Evolutionary conservation across 2,888 invertebrate species (phyloP).

Genomic region (Melinaea marsaeus): DNA sequence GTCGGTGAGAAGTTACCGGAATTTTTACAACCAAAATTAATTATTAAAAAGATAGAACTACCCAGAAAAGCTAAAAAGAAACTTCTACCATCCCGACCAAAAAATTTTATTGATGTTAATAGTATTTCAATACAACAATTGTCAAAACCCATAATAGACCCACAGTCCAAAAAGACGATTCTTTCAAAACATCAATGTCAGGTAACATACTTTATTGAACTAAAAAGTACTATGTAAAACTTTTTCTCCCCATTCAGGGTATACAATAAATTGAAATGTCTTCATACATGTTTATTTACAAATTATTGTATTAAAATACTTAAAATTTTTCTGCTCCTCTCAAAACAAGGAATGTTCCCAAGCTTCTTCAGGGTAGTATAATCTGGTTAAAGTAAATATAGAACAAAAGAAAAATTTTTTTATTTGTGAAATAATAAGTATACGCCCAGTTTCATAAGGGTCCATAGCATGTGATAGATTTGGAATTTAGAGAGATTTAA

Average conservation of each 20-base stretch:
- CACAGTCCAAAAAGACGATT: conserved; percentile 53
- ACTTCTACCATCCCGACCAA: neutral
- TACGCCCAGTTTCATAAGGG: too few species aligned
- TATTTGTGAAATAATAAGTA: too few species aligned
- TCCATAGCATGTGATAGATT: too few species aligned
- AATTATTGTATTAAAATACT: too few species aligned
- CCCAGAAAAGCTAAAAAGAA: conserved; percentile 22
- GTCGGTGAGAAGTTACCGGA: conserved; percentile 48
- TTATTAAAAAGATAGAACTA: conserved; percentile 44
- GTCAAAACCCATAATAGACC: conserved; percentile 48
- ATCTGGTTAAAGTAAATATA: too few species aligned
- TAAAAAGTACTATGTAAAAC: neutral
- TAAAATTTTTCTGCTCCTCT: too few species aligned
- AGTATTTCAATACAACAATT: conserved; percentile 27
- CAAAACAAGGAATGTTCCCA: too few species aligned
- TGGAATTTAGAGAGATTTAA: too few species aligned
- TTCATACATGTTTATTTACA: too few species aligned
- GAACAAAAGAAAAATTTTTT: too few species aligned
- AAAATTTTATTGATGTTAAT: conserved; percentile 17
- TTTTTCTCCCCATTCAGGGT: neutral
- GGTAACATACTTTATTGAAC: conserved; percentile 36
- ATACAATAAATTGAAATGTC: too few species aligned
- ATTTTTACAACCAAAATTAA: conserved; percentile 46
- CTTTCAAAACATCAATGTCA: conserved; percentile 55
- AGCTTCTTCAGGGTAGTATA: too few species aligned